Evolutionary conservation across 2,797 vertebrate species (phyloP).

Genomic region (Rhyacichthys aspro): DNA sequence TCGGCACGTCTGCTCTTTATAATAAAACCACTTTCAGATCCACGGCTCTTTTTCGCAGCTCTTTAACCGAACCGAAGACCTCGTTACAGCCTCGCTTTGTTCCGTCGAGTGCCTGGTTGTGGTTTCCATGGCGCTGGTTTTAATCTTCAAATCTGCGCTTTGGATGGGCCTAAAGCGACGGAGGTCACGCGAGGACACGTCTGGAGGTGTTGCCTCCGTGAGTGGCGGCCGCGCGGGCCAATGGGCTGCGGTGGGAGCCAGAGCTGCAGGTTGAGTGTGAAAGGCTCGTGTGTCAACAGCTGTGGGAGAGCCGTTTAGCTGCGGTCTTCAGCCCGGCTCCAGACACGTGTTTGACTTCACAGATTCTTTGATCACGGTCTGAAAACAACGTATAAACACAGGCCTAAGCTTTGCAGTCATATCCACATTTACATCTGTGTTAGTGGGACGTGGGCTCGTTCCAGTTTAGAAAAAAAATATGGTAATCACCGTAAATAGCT

Average conservation of each 20-base stretch:
- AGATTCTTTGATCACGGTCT: conserved; percentile 37
- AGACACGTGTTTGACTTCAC: conserved; percentile 44
- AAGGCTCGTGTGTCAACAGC: conserved; percentile 57
- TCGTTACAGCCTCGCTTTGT: conserved; percentile 43
- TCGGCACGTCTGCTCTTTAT: conserved; percentile 61
- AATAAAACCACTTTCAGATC: conserved; percentile 55
- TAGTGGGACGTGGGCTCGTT: neutral
- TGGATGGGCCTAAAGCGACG: conserved; percentile 42
- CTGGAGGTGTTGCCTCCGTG: conserved; percentile 37
- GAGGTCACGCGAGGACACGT: conserved; percentile 71
- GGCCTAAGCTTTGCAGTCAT: neutral
- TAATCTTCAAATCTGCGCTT: conserved; percentile 43
- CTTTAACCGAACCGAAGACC: conserved; percentile 38
- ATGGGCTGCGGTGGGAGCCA: conserved; percentile 39
- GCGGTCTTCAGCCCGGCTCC: conserved; percentile 33
- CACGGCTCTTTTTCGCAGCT: conserved; percentile 25
- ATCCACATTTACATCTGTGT: neutral
- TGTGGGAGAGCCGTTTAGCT: conserved; percentile 49
- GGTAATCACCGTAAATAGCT: too few relatives aligned
- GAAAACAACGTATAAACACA: conserved; percentile 16
- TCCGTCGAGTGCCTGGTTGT: conserved; percentile 34
- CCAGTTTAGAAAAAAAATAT: too few relatives aligned
- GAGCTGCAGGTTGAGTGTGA: conserved; percentile 58
- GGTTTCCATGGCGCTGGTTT: conserved; percentile 64
- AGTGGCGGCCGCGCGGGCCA: conserved; percentile 58